phyloP scores from a whole-genome alignment of 2,797 vertebrate genomes.

The Phrynocephalus guinanensis region DNA sequence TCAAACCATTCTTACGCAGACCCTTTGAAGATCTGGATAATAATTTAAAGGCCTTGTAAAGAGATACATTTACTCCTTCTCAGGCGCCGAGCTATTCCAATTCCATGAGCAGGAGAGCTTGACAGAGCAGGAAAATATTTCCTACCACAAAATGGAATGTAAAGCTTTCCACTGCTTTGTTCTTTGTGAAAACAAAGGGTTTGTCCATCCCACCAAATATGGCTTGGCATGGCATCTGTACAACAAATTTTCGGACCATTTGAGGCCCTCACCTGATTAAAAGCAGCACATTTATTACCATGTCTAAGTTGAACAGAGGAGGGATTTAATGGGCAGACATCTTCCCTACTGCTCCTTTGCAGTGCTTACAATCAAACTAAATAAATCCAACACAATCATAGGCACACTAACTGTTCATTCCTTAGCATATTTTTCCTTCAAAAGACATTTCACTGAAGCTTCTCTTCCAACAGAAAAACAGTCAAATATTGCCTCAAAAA shows the following conservation, averaged over 20 bases:
- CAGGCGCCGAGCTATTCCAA: conserved; percentile 61
- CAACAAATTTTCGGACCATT: conserved; percentile 49
- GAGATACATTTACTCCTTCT: conserved; percentile 43
- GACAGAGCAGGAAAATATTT: conserved; percentile 38
- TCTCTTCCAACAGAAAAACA: too few species aligned
- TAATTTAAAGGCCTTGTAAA: not conserved
- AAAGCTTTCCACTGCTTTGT: conserved; percentile 68
- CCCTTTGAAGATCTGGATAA: conserved; percentile 28
- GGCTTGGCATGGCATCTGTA: conserved; percentile 45
- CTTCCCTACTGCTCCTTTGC: not conserved
- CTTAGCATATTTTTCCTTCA: not conserved
- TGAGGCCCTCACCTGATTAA: conserved; percentile 9
- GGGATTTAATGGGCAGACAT: not conserved
- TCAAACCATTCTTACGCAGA: conserved; percentile 73
- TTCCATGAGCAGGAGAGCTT: conserved; percentile 60
- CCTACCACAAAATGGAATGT: conserved; percentile 69
- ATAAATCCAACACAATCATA: not conserved
- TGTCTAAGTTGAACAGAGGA: not conserved
- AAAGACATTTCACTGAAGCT: not conserved
- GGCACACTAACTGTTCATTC: not conserved
- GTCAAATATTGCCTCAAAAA: not conserved
- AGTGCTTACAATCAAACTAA: not conserved
- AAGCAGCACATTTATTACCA: not conserved
- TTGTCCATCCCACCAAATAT: conserved; percentile 38
- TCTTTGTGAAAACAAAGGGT: conserved; percentile 69